Conservation (phyloP, 1,140 invertebrate species). For the Zaprionus camerounensis region DNA sequence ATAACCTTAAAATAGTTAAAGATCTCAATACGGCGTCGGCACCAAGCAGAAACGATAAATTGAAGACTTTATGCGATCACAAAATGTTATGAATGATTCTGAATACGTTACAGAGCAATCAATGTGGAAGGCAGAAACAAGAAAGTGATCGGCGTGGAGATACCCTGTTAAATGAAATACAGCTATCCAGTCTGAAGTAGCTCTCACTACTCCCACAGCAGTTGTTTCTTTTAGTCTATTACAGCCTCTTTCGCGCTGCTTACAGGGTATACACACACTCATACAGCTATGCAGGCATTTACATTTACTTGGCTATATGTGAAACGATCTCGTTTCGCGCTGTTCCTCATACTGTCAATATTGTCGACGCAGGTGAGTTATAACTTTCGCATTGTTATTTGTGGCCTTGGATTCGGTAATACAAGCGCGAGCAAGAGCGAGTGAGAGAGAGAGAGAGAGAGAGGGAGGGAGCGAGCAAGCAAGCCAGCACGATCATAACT, state of each 20-base stretch:
- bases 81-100: neutral
- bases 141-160: neutral
- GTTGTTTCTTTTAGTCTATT: neutral
- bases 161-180: neutral
- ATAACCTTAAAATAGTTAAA: slow-evolving; percentile 4
- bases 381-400: slow-evolving; percentile 13
- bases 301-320: neutral
- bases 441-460: neutral
- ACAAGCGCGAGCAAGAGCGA: too few relatives aligned
- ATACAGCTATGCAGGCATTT: neutral
- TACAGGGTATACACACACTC: neutral
- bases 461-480: slow-evolving; percentile 4
- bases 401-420: slow-evolving; percentile 10
- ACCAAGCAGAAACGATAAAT: neutral
- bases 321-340: slow-evolving; percentile 4
- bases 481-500: slow-evolving; percentile 27
- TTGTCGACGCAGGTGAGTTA: slow-evolving; percentile 10
- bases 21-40: neutral
- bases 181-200: neutral
- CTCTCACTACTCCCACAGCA: neutral
- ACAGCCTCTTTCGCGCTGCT: neutral
- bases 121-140: neutral
- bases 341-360: slow-evolving; percentile 11
- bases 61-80: neutral
- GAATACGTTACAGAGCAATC: neutral